These are phyloP conservation scores for Hozukius guyotensis DNA, from an alignment of 2,797 vertebrate species.

Conservation along the genomic window DNA sequence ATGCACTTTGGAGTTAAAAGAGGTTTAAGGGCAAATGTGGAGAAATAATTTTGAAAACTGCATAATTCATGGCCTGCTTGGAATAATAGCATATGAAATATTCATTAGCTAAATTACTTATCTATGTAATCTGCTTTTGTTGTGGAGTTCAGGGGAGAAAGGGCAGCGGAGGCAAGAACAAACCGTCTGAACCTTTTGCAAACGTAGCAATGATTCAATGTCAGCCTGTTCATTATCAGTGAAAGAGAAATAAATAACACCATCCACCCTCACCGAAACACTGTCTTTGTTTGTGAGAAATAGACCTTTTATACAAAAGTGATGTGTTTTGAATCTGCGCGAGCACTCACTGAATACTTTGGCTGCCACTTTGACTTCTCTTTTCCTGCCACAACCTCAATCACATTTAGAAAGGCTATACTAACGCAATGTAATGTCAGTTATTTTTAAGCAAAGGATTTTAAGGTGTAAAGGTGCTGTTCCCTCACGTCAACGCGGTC, in stretches of 20 bases:
- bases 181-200: slow-evolving; percentile 55
- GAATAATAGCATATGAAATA: slow-evolving; percentile 79
- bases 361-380: slow-evolving; percentile 16
- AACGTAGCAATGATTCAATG: slow-evolving; percentile 29
- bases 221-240: slow-evolving; percentile 50
- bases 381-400: slow-evolving; percentile 28
- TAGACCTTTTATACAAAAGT: slow-evolving; percentile 18
- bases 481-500: slow-evolving; percentile 24
- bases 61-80: slow-evolving; percentile 78
- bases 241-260: slow-evolving; percentile 25
- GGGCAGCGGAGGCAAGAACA: slow-evolving; percentile 53
- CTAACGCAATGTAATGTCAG: slow-evolving; percentile 18
- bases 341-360: slow-evolving; percentile 10
- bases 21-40: slow-evolving; percentile 67
- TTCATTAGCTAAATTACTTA: slow-evolving; percentile 77
- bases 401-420: slow-evolving; percentile 38
- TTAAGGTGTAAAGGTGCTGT: slow-evolving; percentile 30
- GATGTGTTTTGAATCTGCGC: slow-evolving; percentile 11
- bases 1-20: slow-evolving; percentile 51
- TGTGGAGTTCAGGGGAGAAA: slow-evolving; percentile 67
- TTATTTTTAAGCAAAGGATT: slow-evolving; percentile 35
- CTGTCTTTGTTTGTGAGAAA: slow-evolving; percentile 38
- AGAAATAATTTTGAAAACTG: slow-evolving; percentile 65
- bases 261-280: slow-evolving; percentile 2
- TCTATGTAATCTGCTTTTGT: slow-evolving; percentile 74